Evolutionary conservation across 2,113 vertebrate genomes (phyloP), one percentile per base, ranked within the genome.

Genomic region (Monopterus albus): DNA sequence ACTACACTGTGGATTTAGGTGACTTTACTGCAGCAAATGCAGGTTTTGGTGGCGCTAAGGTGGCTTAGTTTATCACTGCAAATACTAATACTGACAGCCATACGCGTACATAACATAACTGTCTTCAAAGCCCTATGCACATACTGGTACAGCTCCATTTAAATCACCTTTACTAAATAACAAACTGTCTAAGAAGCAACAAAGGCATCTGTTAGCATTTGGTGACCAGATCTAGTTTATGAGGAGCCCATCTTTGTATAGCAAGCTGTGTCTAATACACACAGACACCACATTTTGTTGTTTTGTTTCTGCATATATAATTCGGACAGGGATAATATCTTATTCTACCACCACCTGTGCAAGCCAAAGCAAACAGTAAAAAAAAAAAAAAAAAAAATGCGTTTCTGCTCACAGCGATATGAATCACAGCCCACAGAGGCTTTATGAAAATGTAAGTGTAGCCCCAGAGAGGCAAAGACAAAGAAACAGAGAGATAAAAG

Each of bases 401-500:
- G 31, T 52, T 83, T 11, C 51, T 70, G 35, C 47, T 46, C 64
- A 50, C 31, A 33, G n/a, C 8, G 40, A 69, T 52, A 79, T 75
- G 64, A 78, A 62, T 82, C 79, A 77, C 50, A 69, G 57, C 63
- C 45, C 33, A 9, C 33, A 58, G 43, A 82, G 55, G 52, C 28
- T 67, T 75, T 69, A 66, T 72, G 45, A 74, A 49, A 71, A 49
- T 28, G 58, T 83, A 69, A 80, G 78, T 72, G 55, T 25, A 7
- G 47, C 45, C 21, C 51, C 57, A 73, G 45, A 58, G 47, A 78
- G 65, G 75, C 39, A 1, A 59, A 61, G 68, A 72, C 45, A 13
- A 46, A 31, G 10, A 52, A 69, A 65, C 13, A 9, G 42, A 65
- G 46, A 61, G 83, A 84, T 66, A 74, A 85, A 83, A 69, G 63